phyloP scores from a whole-genome alignment of 2,888 invertebrate genomes.

The Himalopsyche japonica region DNA sequence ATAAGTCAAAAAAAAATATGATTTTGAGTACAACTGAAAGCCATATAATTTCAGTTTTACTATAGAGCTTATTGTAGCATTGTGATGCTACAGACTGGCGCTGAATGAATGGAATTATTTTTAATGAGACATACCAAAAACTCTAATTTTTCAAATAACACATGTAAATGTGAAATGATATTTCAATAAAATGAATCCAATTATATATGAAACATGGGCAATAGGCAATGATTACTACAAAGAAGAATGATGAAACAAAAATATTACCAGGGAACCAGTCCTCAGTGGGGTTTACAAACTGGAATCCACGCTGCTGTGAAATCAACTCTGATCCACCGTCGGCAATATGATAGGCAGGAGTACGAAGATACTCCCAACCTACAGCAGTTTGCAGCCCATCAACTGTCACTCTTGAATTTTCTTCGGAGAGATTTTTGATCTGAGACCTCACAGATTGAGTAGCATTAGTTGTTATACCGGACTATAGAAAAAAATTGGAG shows the following conservation, averaged over 20 bases:
- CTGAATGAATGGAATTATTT: too few species aligned
- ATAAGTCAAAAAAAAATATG: too few species aligned
- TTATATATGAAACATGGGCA: too few species aligned
- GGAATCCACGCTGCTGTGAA: conserved; percentile 80
- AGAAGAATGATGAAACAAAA: not conserved
- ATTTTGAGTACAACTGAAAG: too few species aligned
- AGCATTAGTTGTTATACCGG: conserved; percentile 81
- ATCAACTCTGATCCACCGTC: conserved; percentile 75
- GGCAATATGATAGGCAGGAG: conserved; percentile 65
- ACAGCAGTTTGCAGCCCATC: conserved; percentile 76
- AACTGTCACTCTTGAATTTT: conserved; percentile 71
- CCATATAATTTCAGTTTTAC: too few species aligned
- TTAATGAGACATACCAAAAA: too few species aligned
- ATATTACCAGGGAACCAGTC: conserved; percentile 80
- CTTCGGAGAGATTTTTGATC: conserved; percentile 80
- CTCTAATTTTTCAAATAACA: too few species aligned
- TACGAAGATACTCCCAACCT: conserved; percentile 81
- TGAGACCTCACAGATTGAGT: conserved; percentile 81
- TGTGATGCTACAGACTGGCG: too few species aligned
- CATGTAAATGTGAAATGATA: too few species aligned
- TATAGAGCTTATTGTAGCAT: too few species aligned
- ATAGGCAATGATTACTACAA: too few species aligned
- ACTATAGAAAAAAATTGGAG: conserved; percentile 55
- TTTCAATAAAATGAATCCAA: too few species aligned
- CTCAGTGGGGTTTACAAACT: conserved; percentile 83